Conservation (phyloP, 2,888 invertebrate genomes). For the Drosophila peninsularis region DNA sequence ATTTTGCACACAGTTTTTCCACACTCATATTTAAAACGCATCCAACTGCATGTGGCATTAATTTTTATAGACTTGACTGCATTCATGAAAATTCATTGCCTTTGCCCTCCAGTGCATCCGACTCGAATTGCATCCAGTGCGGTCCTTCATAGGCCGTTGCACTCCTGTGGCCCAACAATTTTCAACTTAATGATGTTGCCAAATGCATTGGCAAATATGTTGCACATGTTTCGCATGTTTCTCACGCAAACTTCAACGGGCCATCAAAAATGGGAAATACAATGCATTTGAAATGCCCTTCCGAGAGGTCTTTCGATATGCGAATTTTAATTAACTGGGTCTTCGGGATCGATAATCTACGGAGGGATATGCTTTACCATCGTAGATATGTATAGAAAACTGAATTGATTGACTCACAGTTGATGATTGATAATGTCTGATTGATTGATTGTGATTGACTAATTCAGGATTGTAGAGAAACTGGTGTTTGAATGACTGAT, state of each 20-base stretch:
- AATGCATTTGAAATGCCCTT: conserved; percentile 32
- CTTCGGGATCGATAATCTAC: neutral
- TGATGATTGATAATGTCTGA: neutral
- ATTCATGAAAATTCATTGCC: conserved; percentile 77
- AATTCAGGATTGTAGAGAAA: neutral
- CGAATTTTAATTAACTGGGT: too few species aligned
- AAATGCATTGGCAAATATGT: conserved; percentile 79
- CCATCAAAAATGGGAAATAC: conserved; percentile 19
- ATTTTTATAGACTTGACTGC: conserved; percentile 80
- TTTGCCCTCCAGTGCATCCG: conserved; percentile 35
- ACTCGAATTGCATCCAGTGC: conserved; percentile 23
- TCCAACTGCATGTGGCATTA: conserved; percentile 68
- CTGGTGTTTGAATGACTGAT: neutral
- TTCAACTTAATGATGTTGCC: conserved; percentile 79
- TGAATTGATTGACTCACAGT: too few species aligned
- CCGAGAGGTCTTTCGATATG: neutral
- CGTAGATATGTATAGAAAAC: too few species aligned
- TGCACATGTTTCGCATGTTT: conserved; percentile 56
- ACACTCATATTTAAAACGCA: conserved; percentile 77
- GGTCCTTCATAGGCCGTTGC: conserved; percentile 75
- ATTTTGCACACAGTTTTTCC: conserved; percentile 45
- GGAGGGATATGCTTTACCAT: neutral
- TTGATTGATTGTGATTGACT: neutral
- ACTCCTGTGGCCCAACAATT: conserved; percentile 68
- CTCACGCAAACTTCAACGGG: conserved; percentile 39